Base-by-base conservation (phyloP, 2,113 vertebrate species). In the Myotis brandtii region DNA sequence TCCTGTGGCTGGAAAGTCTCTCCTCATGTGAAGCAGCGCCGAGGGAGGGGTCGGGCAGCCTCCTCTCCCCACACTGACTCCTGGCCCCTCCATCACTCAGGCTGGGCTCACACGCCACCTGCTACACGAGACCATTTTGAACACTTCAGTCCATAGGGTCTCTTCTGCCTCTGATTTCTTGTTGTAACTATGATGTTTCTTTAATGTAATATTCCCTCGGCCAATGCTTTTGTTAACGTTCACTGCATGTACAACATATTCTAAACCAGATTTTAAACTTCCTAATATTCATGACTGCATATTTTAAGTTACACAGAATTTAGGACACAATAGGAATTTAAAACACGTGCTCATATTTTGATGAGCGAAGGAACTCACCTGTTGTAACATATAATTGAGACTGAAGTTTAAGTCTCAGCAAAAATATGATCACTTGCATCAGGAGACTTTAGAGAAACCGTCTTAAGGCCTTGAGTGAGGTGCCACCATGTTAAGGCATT, bases 21-120 rank as follows among this genome's bases (percentile, higher is more conserved):
- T 69, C 91, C 76, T 34, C 86, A 43, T 80, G 83, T 82, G 86
- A 30, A n/a, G 30, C 0, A 43, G 40, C 1, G 70, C 34, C 9
- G 20, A 10, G 69, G 11, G 20, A 0, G 0, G 30, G 13, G 79
- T 40, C 9, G 4, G 27, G 59, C 12, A 3, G 66, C 37, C 59
- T 12, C 59, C 59, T 62, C 59, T 32, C 30, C 27, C 16, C 6
- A 20, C 69, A 0, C 11, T 37, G 40, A 75, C 11, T 54, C 37
- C 37, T 21, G 37, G 23, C 48, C 46, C 67, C 32, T 5, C 37
- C 13, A 9, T 14, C 10, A 17, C 18, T 8, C 59, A 52, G 20
- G 8, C 40, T 18, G 8, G 4, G 5, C 20, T 54, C 14, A 25
- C 0, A 17, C 1, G 30, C 5, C 32, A 32, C 48, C n/a, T 30